Base-by-base conservation (phyloP, 2,888 invertebrate genomes). In the Clusia tigrina region DNA sequence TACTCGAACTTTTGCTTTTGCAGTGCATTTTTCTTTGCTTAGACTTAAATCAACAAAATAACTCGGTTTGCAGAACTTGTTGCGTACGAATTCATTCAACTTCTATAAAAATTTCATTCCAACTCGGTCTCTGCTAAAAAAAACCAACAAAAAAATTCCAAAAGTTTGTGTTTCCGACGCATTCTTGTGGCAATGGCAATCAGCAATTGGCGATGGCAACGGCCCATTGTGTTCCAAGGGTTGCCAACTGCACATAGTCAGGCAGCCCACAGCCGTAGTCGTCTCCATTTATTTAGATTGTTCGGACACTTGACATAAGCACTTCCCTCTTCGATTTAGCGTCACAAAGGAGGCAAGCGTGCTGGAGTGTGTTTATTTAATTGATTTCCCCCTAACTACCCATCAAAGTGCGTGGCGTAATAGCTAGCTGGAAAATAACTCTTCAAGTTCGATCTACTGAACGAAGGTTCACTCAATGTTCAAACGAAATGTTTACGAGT, bases 281-380 rank as follows among this genome's bases (percentile, higher is more conserved):
- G 18, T 48, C 20, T 48, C 48, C 48, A 18, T 48, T 48, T 48
- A 48, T 74, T 74, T n/a, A n/a, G n/a, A n/a, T n/a, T 75, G 74
- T 63, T 68, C 75, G 73, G 69, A 71, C 74, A 74, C 74, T 74
- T 74, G 74, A 75, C 74, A 74, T 65, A 74, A 74, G 74, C 75
- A 75, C 75, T 75, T 72, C 48, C 5, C 48, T 48, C 15, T 22
- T 48, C 48, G 48, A 48, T 48, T 48, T 48, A 48, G 48, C 15
- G 48, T 48, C 48, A 48, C 48, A 48, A 48, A 48, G 48, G 48
- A 9, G 9, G 22, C 18, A 48, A 22, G 20, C 9, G 20, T 18
- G 2, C 20, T 48, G 48, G 20, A 48, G 48, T 48, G 48, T 48
- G 48, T 48, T 48, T 48, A 48, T 48, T 48, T 48, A 48, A 48